Evolutionary conservation across 2,888 invertebrate species (phyloP).

Genomic region (Scaptomyza cyrtandrae): DNA sequence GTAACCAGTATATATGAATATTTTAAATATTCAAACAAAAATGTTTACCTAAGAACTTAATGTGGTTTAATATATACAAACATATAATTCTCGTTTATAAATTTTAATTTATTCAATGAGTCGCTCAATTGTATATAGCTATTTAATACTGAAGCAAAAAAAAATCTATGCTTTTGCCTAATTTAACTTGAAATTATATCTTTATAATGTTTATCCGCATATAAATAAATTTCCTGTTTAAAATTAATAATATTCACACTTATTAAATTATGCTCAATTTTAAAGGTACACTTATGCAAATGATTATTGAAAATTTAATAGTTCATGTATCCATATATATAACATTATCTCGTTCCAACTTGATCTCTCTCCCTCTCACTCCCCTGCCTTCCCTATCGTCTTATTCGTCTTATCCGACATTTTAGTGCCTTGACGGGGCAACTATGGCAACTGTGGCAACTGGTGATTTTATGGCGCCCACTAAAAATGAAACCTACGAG

Average conservation of each 20-base stretch:
- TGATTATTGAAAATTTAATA: background rate
- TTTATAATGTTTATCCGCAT: no score
- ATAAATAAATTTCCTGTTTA: background rate
- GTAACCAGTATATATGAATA: no score
- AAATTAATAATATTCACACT: background rate
- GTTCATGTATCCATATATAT: background rate
- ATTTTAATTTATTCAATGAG: no score
- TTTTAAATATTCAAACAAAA: no score
- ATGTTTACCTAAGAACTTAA: no score
- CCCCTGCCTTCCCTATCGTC: background rate
- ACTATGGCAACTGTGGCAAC: slow-evolving; percentile 30
- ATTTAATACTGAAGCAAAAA: no score
- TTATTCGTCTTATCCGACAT: slow-evolving; percentile 3
- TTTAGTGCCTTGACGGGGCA: slow-evolving; percentile 4
- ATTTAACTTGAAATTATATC: no score
- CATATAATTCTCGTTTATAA: no score
- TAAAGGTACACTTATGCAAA: background rate
- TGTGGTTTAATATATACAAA: no score
- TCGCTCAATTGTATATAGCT: no score
- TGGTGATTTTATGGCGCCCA: slow-evolving; percentile 64
- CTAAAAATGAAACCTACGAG: slow-evolving; percentile 75
- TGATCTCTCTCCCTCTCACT: background rate
- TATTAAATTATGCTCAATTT: background rate
- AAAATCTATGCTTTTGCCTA: no score
- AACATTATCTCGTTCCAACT: background rate